Evolutionary conservation across 2,113 vertebrate genomes (phyloP), one percentile per base, ranked within the genome.

Genomic region (Phyllostomus discolor): DNA sequence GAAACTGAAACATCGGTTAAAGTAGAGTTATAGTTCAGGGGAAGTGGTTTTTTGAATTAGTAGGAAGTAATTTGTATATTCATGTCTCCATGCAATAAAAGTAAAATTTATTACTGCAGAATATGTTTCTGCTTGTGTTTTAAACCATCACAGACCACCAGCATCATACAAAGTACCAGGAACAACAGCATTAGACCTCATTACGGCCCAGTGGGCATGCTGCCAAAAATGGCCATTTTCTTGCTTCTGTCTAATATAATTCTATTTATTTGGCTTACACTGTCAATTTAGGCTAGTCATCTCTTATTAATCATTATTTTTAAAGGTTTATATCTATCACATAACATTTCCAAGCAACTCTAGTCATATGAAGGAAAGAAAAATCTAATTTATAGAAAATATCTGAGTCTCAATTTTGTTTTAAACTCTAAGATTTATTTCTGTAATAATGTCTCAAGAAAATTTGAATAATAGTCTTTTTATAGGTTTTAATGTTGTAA

Each of bases 171-270:
- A 91, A 84, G 48, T 48, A 85, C 38, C 62, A 85, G n/a, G 84
- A 96, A 88, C 43, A 94, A 66, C 31, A 87, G 41, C 72, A 91
- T 75, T 79, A 86, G 79, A 33, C 73, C 54, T 91, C 88, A 96
- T 94, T 94, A 89, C 11, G 78, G 59, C 76, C 59, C 82, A 62
- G 35, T 48, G 52, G 91, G 78, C 85, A 91, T 5, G 72, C 81
- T 92, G 72, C 95, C 91, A 59, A 85, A 87, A 91, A 85, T 69
- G 70, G n/a, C 78, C 93, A 90, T 96, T 94, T 93, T 95, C 86
- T 94, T 88, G 54, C 78, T 75, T 95, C 78, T 90, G n/a, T 84
- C 88, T 95, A 95, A 85, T 64, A 50, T 78, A 97, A 92, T 97
- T 94, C 82, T 95, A 43, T 82, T 88, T 92, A 82, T 64, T 90